phyloP scores from a whole-genome alignment of 2,888 invertebrate genomes.

The Cloeon dipterum region DNA sequence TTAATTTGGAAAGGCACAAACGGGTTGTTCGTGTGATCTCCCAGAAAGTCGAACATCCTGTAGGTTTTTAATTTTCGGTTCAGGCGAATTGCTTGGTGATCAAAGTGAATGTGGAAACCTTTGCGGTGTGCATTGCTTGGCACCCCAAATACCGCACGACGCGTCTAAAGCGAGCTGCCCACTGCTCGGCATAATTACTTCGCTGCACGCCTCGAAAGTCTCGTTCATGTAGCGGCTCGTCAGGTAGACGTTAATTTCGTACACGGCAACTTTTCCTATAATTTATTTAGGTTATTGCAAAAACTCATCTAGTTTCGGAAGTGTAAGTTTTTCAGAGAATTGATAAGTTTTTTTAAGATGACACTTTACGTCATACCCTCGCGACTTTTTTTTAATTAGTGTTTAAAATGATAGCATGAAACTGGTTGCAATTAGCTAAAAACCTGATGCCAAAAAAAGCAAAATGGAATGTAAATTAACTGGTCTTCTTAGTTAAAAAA shows the following conservation, averaged over 20 bases:
- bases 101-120: slow-evolving; percentile 14
- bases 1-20: slow-evolving; percentile 39
- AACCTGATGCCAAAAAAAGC: no score
- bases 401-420: no score
- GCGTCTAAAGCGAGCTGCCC: slow-evolving; percentile 51
- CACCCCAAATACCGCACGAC: slow-evolving; percentile 45
- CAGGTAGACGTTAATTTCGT: slow-evolving; percentile 17
- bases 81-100: neutral
- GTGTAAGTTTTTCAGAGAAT: no score
- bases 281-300: neutral
- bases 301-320: slow-evolving; percentile 11
- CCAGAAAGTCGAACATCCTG: slow-evolving; percentile 42
- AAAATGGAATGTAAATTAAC: no score
- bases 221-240: slow-evolving; percentile 33
- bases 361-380: no score
- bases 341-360: no score
- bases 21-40: slow-evolving; percentile 24
- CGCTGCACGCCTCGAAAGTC: slow-evolving; percentile 54
- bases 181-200: slow-evolving; percentile 50
- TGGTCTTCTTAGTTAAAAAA: no score
- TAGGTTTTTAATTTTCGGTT: slow-evolving; percentile 10
- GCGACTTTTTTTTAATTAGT: no score
- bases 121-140: slow-evolving; percentile 37
- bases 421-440: no score
- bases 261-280: neutral